phyloP scores from a whole-genome alignment of 2,797 vertebrate species.

The Darevskia nairensis region DNA sequence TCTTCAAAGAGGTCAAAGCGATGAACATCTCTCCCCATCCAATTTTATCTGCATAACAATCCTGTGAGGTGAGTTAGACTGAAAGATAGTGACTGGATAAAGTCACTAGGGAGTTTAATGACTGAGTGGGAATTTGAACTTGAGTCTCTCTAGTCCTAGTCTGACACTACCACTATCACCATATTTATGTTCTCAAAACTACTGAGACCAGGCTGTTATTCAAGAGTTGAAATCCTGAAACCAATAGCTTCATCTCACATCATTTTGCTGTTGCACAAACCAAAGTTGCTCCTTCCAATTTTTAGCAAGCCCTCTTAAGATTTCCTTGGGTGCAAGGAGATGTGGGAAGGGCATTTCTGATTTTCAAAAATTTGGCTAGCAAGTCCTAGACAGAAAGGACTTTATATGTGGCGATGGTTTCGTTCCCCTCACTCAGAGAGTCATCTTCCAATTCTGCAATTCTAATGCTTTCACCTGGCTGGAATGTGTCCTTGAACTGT shows the following conservation, averaged over 20 bases:
- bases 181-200: not conserved
- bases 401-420: no score
- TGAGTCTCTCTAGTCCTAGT: not conserved
- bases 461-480: no score
- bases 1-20: not conserved
- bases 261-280: not conserved
- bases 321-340: not conserved
- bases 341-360: not conserved
- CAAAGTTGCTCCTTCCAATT: not conserved
- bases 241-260: not conserved
- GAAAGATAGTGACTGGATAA: not conserved
- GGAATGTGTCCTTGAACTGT: no score
- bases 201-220: not conserved
- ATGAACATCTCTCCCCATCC: not conserved
- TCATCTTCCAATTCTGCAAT: no score
- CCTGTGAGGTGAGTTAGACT: not conserved
- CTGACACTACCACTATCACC: not conserved
- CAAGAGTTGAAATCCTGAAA: not conserved
- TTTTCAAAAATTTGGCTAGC: no score
- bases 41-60: not conserved
- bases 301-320: not conserved
- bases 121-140: not conserved
- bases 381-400: no score
- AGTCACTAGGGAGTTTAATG: not conserved
- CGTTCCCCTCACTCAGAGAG: no score